Evolutionary conservation across 2,113 vertebrate genomes (phyloP).

Genomic region (Rhea pennata): DNA sequence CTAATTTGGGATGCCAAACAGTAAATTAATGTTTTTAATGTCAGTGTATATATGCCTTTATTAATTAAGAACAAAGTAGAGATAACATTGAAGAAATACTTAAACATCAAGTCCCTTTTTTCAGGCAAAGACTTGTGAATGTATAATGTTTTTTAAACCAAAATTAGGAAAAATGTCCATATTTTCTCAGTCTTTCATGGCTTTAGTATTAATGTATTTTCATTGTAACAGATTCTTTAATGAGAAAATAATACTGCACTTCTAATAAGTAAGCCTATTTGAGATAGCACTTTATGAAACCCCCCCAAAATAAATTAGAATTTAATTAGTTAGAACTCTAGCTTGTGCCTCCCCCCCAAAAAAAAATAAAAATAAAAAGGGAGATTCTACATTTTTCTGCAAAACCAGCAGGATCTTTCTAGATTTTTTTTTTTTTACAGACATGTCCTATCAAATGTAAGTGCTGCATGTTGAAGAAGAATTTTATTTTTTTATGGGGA

Average conservation of each 20-base stretch:
- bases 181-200: background rate
- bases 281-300: conserved; percentile 37
- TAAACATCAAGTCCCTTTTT: background rate
- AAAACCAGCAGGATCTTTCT: background rate
- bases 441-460: background rate
- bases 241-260: background rate
- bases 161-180: background rate
- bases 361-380: background rate
- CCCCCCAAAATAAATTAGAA: conserved; percentile 2
- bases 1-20: conserved; percentile 52
- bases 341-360: background rate
- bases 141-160: background rate
- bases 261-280: conserved; percentile 25
- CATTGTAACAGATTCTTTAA: conserved; percentile 30
- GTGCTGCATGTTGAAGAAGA: background rate
- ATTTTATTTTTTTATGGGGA: background rate
- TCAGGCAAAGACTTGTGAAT: background rate
- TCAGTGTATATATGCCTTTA: conserved; percentile 14
- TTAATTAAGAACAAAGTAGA: conserved; percentile 47
- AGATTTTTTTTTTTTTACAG: background rate
- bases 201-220: conserved; percentile 1
- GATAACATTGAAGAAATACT: background rate
- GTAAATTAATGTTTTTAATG: conserved; percentile 41
- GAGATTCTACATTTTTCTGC: background rate
- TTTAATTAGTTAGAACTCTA: conserved; percentile 32